A percentile compares a stretch with the other conserved stretches of the same genome.
phyloP scores from a whole-genome alignment of 35 echinoderm and acorn worm genomes.

The Heliocidaris erythrogramma region DNA sequence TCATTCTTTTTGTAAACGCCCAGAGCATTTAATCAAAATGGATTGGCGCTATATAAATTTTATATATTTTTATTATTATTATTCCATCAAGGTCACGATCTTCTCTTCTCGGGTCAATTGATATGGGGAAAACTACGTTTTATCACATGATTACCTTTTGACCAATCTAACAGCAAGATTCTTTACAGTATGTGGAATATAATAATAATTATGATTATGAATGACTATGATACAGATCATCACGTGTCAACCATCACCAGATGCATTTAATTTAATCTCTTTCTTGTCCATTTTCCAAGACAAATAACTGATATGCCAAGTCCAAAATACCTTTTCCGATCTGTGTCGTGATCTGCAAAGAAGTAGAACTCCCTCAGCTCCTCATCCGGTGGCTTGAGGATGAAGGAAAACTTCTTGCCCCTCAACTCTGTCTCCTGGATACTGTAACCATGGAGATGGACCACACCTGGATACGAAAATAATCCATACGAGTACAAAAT shows the following conservation, averaged over 20 bases:
- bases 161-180: no score
- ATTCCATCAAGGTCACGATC: no score
- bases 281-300: not conserved
- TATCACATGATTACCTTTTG: no score
- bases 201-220: not conserved
- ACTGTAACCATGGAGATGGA: slow-evolving; percentile 99
- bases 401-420: slow-evolving; percentile 85
- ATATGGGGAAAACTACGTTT: no score
- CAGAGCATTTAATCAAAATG: no score
- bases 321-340: slow-evolving; percentile 84
- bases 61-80: no score
- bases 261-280: not conserved
- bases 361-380: slow-evolving; percentile 84
- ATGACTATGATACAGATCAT: not conserved
- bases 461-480: slow-evolving; percentile 65
- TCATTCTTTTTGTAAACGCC: no score
- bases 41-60: no score
- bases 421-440: slow-evolving; percentile 83
- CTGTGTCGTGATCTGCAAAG: slow-evolving; percentile 90
- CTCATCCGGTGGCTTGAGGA: slow-evolving; percentile 63
- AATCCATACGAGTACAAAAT: not conserved
- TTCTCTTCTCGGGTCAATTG: no score
- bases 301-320: not conserved
- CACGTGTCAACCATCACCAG: not conserved
- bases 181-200: no score